Evolutionary conservation across 2,113 vertebrate species (phyloP), one percentile per base, ranked within the genome.

Genomic region (Salvelinus namaycush): DNA sequence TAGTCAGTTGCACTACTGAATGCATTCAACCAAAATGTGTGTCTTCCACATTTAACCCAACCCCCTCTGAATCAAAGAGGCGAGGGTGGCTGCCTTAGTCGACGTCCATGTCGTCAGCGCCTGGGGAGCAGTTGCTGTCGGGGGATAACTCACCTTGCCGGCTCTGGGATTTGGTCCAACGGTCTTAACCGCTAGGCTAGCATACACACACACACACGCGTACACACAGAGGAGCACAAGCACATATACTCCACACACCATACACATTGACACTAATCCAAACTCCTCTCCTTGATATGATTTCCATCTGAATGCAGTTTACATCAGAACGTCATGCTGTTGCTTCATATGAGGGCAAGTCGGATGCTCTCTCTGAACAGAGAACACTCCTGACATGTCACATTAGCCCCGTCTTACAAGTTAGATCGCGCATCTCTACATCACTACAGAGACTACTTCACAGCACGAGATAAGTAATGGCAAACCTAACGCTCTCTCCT

Each of bases 371-470:
- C 20, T 12, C 44, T 49, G 67, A 39, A 39, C 54, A 70, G 44
- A 75, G 44, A 49, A 24, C 72, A 70, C 34, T 31, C 18, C 60
- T 26, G 60, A n/a, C 75, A 26, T 6, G 73, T 72, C 76, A 68
- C 51, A 73, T 70, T 72, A 70, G 44, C 68, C 59, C 80, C 69
- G 75, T 72, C 74, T 54, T 74, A 18, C 74, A 77, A 80, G 83
- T 83, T 64, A 73, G 74, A 79, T 86, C 84, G 82, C 69, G 83
- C 84, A 79, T 49, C 68, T 84, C 77, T 62, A 26, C 62, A 67
- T 81, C 71, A 70, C 71, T 24, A 44, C 3, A 62, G 48, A 60
- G 60, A 54, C 51, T 54, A 54, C 51, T 54, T 68, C 70, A 64
- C 20, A 49, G 64, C 51, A 14, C 16, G 18, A 18, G 14, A 54